Percentiles rank a stretch among this genome's conserved stretches.
phyloP scores from a whole-genome alignment of 2,797 vertebrate species.

The Carduelis carduelis region DNA sequence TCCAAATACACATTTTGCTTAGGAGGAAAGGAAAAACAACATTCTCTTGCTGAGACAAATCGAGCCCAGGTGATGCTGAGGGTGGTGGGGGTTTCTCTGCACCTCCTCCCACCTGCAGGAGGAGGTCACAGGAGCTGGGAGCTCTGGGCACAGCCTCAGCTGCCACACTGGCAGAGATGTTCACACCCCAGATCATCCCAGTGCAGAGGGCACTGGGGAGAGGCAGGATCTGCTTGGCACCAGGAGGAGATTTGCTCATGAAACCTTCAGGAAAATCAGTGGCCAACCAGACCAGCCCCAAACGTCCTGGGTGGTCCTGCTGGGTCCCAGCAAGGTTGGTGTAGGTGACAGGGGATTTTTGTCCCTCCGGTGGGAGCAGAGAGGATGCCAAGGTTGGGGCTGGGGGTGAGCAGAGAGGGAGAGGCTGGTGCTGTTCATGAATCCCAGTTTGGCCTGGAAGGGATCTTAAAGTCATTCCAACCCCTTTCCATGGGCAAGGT shows the following conservation, averaged over 20 bases:
- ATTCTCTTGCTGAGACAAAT: not conserved
- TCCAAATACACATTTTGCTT: not conserved
- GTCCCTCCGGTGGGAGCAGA: not conserved
- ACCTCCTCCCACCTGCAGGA: not conserved
- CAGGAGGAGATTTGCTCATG: not conserved
- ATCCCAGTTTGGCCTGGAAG: not conserved
- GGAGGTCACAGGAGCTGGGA: not conserved
- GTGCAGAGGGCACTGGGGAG: not conserved
- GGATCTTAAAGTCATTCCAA: not conserved
- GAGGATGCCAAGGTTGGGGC: rapidly evolving
- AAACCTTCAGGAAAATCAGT: not conserved
- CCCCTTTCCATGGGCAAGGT: too few species aligned
- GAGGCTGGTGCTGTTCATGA: not conserved
- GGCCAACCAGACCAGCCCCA: not conserved
- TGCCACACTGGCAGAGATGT: not conserved
- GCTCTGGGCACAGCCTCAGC: not conserved
- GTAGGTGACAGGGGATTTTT: not conserved
- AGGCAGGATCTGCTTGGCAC: not conserved
- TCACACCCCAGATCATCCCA: not conserved
- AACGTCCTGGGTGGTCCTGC: rapidly evolving
- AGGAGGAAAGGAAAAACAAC: not conserved
- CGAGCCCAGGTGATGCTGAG: not conserved
- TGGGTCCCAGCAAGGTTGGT: not conserved
- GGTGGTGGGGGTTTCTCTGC: not conserved
- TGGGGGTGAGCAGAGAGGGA: not conserved